Conservation (phyloP, 1,140 invertebrate species). For the Mamestra configurata region DNA sequence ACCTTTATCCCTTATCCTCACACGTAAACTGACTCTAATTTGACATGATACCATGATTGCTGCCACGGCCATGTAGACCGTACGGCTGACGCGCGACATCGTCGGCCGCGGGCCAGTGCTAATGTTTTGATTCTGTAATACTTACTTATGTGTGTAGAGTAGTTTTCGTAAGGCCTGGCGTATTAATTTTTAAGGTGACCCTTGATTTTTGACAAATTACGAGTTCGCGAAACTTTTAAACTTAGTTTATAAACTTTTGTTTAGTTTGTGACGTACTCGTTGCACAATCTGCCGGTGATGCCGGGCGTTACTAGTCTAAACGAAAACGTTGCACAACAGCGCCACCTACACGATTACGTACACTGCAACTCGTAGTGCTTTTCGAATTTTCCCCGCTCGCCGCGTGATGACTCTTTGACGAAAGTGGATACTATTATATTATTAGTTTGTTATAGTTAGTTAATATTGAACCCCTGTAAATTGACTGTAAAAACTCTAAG, state of each 20-base stretch:
- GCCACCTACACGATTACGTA: background rate
- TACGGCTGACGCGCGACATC: background rate
- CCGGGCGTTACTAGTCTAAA: constrained; percentile 16
- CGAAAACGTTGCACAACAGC: background rate
- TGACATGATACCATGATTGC: constrained; percentile 37
- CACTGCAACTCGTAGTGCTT: constrained; percentile 10
- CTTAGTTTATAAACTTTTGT: constrained; percentile 8
- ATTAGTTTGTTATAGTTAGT: background rate
- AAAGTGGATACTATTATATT: background rate
- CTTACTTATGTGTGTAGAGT: constrained; percentile 3
- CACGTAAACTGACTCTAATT: constrained; percentile 55
- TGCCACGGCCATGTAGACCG: background rate
- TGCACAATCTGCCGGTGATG: background rate
- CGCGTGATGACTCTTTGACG: constrained; percentile 13
- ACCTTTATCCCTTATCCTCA: constrained; percentile 56
- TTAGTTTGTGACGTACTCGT: background rate
- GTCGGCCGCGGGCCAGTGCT: constrained; percentile 9
- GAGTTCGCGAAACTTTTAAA: background rate
- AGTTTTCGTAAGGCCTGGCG: constrained; percentile 1
- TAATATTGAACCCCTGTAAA: background rate
- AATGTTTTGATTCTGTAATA: constrained; percentile 33
- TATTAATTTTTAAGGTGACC: background rate
- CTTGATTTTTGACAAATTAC: background rate
- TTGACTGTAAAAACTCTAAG: background rate
- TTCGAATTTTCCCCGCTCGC: background rate